Conservation (phyloP, 2,888 invertebrate species). For the Anodontia alba region DNA sequence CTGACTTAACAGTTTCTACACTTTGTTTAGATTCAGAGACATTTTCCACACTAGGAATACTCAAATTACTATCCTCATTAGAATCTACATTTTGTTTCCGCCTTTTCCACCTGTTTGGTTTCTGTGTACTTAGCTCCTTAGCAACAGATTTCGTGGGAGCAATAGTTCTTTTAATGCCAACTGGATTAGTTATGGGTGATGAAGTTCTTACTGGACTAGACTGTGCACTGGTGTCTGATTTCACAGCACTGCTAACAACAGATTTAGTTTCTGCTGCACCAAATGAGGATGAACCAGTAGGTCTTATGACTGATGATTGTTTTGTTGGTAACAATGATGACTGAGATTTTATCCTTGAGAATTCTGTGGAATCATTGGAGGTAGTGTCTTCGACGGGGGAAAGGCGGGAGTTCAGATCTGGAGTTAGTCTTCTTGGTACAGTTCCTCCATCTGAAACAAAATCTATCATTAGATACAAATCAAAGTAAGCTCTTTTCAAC, state of each 20-base stretch:
- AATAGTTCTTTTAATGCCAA: background rate
- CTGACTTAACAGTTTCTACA: background rate
- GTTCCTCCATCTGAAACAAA: background rate
- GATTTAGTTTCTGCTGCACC: background rate
- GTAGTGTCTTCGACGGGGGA: constrained; percentile 24
- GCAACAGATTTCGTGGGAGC: background rate
- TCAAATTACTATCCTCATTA: constrained; percentile 17
- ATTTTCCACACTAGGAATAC: background rate
- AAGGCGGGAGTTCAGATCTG: constrained; percentile 8
- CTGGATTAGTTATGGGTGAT: background rate
- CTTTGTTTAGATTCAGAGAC: background rate
- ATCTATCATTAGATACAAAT: too few species aligned
- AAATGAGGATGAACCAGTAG: background rate
- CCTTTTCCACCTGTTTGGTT: constrained; percentile 49
- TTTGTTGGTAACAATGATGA: background rate
- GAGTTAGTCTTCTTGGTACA: background rate
- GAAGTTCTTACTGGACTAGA: background rate
- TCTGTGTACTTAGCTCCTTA: constrained; percentile 5
- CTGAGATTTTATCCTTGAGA: background rate
- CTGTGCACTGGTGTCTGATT: background rate
- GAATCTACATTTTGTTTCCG: constrained; percentile 28
- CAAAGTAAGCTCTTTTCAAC: too few species aligned
- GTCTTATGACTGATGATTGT: background rate
- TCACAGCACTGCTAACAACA: background rate
- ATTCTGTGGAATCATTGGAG: background rate